A percentile compares a stretch with the other conserved stretches of the same genome.
phyloP scores from a whole-genome alignment of 2,113 vertebrate species.

The Chloroceryle aenea region DNA sequence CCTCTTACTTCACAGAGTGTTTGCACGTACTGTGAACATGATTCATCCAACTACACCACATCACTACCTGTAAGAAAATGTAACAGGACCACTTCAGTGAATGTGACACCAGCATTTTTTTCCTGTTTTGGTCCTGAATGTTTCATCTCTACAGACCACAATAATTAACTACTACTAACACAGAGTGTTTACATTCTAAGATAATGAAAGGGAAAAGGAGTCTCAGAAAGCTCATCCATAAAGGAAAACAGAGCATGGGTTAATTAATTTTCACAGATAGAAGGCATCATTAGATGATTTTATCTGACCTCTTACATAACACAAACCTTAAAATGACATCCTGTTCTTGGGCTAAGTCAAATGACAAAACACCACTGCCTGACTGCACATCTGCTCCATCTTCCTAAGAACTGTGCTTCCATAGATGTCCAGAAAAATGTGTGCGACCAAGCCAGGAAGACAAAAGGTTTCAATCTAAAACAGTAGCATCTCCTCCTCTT shows the following conservation, averaged over 20 bases:
- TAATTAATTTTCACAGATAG: constrained; percentile 1
- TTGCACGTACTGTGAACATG: not conserved
- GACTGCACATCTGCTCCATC: not conserved
- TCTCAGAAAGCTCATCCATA: not conserved
- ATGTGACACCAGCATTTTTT: not conserved
- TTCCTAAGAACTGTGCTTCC: not conserved
- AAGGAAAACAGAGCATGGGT: not conserved
- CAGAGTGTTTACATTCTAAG: not conserved
- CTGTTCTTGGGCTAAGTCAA: not conserved
- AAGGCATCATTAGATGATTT: not conserved
- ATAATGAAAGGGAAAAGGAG: not conserved
- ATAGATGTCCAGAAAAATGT: not conserved
- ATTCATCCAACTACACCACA: not conserved
- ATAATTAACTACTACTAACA: not conserved
- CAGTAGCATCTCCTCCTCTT: not conserved
- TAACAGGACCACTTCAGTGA: not conserved
- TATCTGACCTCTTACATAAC: not conserved
- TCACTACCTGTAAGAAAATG: not conserved
- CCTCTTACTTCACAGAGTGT: not conserved
- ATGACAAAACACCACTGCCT: not conserved
- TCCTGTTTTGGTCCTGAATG: not conserved
- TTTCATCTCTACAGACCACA: not conserved
- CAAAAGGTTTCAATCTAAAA: not conserved
- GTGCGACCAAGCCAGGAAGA: not conserved
- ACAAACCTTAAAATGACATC: not conserved